phyloP scores from a whole-genome alignment of 2,113 vertebrate genomes.

The Alouatta palliata region DNA sequence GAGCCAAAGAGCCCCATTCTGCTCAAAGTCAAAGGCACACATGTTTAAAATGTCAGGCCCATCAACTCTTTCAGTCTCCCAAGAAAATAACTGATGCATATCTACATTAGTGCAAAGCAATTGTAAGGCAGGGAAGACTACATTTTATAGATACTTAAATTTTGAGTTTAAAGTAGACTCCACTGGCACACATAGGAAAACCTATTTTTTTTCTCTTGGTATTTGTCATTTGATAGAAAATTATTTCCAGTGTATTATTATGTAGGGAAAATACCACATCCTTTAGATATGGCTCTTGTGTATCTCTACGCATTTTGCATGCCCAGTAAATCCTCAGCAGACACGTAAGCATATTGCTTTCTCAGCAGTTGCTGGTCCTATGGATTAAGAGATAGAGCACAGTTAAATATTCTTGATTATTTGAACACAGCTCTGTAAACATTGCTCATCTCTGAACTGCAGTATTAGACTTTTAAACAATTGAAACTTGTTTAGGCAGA shows the following conservation, averaged over 20 bases:
- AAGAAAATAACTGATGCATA: neutral
- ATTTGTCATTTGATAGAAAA: neutral
- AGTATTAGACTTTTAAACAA: neutral
- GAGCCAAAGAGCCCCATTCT: neutral
- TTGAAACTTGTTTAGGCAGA: neutral
- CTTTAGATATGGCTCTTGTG: neutral
- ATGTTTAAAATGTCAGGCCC: neutral
- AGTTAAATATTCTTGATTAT: neutral
- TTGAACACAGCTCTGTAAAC: constrained; percentile 1
- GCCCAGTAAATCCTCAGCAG: neutral
- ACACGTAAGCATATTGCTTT: neutral
- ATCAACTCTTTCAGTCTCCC: neutral
- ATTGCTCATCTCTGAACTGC: neutral
- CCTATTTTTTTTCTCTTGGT: neutral
- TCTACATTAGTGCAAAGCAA: neutral
- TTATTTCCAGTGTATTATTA: neutral
- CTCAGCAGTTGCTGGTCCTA: neutral
- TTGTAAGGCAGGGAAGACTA: neutral
- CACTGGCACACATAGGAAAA: neutral
- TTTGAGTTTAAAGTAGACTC: constrained; percentile 5
- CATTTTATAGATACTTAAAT: neutral
- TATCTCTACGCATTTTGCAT: neutral
- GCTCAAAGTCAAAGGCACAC: neutral
- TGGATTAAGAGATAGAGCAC: neutral
- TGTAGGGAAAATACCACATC: neutral